Conservation (phyloP, 1,140 invertebrate species). For the Galleria mellonella region DNA sequence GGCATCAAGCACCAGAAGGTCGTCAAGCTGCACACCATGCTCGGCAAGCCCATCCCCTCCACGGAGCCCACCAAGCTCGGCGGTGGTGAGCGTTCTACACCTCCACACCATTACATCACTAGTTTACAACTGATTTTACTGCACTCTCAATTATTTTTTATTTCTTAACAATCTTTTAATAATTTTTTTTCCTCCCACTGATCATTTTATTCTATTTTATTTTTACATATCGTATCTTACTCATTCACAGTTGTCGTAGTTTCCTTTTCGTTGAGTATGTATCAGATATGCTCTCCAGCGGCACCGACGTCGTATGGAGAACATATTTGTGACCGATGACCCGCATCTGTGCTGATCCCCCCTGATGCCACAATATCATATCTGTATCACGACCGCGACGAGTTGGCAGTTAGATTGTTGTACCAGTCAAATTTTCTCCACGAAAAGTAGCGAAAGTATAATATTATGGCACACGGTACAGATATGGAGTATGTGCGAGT, state of each 20-base stretch:
- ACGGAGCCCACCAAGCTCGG: slow-evolving; percentile 91
- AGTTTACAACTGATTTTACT: too few species aligned
- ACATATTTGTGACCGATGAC: slow-evolving; percentile 32
- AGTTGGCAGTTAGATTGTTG: slow-evolving; percentile 44
- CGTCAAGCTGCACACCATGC: slow-evolving; percentile 95
- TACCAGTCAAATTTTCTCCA: slow-evolving; percentile 53
- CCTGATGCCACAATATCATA: slow-evolving; percentile 82
- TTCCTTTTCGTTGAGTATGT: neutral
- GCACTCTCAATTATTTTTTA: too few species aligned
- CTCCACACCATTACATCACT: too few species aligned
- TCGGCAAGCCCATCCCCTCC: slow-evolving; percentile 97
- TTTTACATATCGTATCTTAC: too few species aligned
- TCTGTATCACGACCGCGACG: slow-evolving; percentile 52
- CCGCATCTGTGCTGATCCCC: slow-evolving; percentile 77
- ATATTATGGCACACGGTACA: slow-evolving; percentile 46
- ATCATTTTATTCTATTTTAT: neutral
- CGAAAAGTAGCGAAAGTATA: slow-evolving; percentile 2
- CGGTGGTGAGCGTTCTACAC: slow-evolving; percentile 33
- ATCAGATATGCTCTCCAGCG: slow-evolving; percentile 38
- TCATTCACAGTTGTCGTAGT: too few species aligned
- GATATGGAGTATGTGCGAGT: slow-evolving; percentile 61
- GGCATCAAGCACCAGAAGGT: slow-evolving; percentile 99
- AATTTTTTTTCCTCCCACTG: too few species aligned
- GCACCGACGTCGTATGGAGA: slow-evolving; percentile 18
- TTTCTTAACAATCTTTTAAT: too few species aligned